A percentile compares a stretch with the other conserved stretches of the same genome.
Conservation (phyloP, 1,140 invertebrate species). For the Metaphire vulgaris region DNA sequence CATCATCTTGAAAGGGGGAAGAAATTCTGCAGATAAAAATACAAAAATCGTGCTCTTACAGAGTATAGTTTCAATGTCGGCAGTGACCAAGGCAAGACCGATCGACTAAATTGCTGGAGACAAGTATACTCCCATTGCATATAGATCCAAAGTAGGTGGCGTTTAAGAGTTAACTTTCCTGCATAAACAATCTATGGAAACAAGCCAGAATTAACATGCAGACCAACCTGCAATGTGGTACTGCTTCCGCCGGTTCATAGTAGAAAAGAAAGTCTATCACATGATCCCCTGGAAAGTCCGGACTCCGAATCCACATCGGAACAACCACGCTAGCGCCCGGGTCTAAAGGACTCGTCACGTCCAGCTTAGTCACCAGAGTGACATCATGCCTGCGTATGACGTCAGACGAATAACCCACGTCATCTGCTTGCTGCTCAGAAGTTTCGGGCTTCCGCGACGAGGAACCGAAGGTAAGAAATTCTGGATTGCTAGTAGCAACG, state of each 20-base stretch:
- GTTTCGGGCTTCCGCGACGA: slow-evolving; percentile 36
- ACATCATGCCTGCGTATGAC: not conserved
- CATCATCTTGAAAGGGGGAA: too few species aligned
- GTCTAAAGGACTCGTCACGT: slow-evolving; percentile 46
- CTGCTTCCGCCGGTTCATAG: slow-evolving; percentile 51
- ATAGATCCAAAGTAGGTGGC: too few species aligned
- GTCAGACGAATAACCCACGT: not conserved
- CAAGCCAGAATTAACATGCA: too few species aligned
- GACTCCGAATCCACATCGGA: slow-evolving; percentile 64
- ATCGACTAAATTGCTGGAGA: too few species aligned
- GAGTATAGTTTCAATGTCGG: too few species aligned
- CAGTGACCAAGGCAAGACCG: too few species aligned
- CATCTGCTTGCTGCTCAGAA: slow-evolving; percentile 30
- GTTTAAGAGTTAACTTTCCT: too few species aligned
- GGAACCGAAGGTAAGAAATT: slow-evolving; percentile 59
- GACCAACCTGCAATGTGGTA: not conserved
- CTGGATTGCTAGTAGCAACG: slow-evolving; percentile 63
- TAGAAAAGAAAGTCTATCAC: slow-evolving; percentile 66
- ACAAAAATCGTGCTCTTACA: too few species aligned
- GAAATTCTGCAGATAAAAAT: too few species aligned
- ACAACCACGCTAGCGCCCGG: slow-evolving; percentile 58
- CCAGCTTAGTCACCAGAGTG: slow-evolving; percentile 30
- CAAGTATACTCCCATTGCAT: too few species aligned
- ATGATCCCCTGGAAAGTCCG: slow-evolving; percentile 60
- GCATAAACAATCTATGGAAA: too few species aligned